Conservation (phyloP, 2,113 vertebrate species). For the Lathamus discolor region DNA sequence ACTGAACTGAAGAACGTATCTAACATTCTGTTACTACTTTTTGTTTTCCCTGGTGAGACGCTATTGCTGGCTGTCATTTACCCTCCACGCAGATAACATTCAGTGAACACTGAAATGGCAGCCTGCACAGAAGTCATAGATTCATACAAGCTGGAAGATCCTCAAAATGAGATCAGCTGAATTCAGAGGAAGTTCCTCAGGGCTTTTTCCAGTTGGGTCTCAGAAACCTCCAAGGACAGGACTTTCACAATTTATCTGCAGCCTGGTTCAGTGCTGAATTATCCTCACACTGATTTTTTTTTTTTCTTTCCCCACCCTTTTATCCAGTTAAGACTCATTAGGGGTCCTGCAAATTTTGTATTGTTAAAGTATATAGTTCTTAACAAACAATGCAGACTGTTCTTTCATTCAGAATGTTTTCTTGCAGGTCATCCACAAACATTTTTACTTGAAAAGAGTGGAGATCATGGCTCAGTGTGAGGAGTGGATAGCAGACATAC, state of each 20-base stretch:
- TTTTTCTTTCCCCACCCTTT: not conserved
- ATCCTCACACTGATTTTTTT: too few relatives aligned
- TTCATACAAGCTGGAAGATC: not conserved
- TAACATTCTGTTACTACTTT: not conserved
- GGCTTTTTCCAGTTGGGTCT: not conserved
- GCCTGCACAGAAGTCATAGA: not conserved
- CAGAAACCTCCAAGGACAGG: not conserved
- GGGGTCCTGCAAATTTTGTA: not conserved
- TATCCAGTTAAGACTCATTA: not conserved
- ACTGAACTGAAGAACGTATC: not conserved
- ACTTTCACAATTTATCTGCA: not conserved
- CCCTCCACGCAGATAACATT: not conserved
- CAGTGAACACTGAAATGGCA: not conserved
- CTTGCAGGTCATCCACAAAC: conserved; percentile 94
- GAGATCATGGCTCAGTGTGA: conserved; percentile 99
- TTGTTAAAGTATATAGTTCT: not conserved
- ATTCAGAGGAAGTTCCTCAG: not conserved
- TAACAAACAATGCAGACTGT: not conserved
- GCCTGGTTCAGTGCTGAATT: not conserved
- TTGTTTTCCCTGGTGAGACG: not conserved
- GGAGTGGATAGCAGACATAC: conserved; percentile 98
- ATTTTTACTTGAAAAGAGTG: conserved; percentile 96
- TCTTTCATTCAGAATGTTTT: not conserved
- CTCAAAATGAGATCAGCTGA: not conserved
- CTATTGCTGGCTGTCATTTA: not conserved